These are phyloP conservation scores for Chrysochloris asiatica DNA, from an alignment of 2,113 vertebrate species.

Conservation along the genomic window DNA sequence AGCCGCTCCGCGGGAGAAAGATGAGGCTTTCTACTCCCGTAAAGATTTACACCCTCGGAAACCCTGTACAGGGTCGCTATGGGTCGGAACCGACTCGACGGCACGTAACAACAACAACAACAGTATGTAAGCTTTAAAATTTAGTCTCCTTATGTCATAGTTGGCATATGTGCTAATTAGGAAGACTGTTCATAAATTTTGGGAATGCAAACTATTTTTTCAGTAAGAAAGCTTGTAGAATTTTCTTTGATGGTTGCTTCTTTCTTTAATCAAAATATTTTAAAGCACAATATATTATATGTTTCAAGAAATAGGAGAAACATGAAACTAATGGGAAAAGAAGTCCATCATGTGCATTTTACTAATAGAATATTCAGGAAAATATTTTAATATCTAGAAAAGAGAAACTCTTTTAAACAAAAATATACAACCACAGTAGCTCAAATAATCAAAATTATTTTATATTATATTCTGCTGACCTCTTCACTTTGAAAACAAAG, in stretches of 20 bases:
- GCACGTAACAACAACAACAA: too few species aligned
- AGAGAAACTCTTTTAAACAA: neutral
- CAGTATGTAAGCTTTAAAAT: slow-evolving; percentile 44
- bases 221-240: neutral
- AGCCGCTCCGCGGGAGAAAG: too few species aligned
- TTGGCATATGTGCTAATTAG: neutral
- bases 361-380: slow-evolving; percentile 25
- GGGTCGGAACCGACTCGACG: too few species aligned
- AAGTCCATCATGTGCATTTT: slow-evolving; percentile 34
- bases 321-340: neutral
- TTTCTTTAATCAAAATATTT: slow-evolving; percentile 63
- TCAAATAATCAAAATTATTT: slow-evolving; percentile 17
- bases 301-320: neutral
- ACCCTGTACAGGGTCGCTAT: too few species aligned
- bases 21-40: too few species aligned
- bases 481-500: neutral
- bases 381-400: slow-evolving; percentile 22
- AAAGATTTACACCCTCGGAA: too few species aligned
- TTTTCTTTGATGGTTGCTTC: slow-evolving; percentile 40
- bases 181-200: neutral
- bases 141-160: neutral
- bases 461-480: neutral
- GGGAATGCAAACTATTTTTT: neutral
- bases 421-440: neutral
- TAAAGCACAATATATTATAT: neutral